phyloP scores from a whole-genome alignment of 2,888 invertebrate genomes.

The Amphipyra berbera region DNA sequence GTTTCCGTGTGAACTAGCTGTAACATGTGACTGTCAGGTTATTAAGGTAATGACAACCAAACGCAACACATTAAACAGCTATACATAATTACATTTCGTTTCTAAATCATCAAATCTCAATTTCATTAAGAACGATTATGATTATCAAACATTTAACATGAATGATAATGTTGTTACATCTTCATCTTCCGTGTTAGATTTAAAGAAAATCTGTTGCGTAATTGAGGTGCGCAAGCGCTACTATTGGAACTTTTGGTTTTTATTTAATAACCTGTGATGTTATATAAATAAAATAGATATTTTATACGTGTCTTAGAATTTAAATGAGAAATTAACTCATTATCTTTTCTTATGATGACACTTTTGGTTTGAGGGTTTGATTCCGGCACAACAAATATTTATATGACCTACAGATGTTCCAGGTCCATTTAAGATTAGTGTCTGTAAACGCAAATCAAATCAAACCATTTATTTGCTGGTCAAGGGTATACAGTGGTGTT shows the following conservation, averaged over 20 bases:
- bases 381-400: too few species aligned
- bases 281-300: too few species aligned
- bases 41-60: neutral
- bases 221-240: constrained; percentile 12
- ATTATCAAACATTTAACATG: constrained; percentile 23
- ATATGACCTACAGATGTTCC: too few species aligned
- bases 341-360: too few species aligned
- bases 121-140: constrained; percentile 16
- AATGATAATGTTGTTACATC: constrained; percentile 28
- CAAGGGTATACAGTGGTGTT: too few species aligned
- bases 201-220: constrained; percentile 23
- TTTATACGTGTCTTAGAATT: too few species aligned
- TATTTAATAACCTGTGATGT: neutral
- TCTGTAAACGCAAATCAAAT: too few species aligned
- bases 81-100: constrained; percentile 9
- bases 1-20: too few species aligned
- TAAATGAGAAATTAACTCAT: too few species aligned
- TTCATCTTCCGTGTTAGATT: constrained; percentile 43
- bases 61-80: neutral
- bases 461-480: too few species aligned
- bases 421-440: too few species aligned
- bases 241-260: constrained; percentile 13
- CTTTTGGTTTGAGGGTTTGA: too few species aligned
- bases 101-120: constrained; percentile 25
- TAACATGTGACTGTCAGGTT: neutral